phyloP scores from a whole-genome alignment of 2,113 vertebrate genomes.

The Ascaphus truei region DNA sequence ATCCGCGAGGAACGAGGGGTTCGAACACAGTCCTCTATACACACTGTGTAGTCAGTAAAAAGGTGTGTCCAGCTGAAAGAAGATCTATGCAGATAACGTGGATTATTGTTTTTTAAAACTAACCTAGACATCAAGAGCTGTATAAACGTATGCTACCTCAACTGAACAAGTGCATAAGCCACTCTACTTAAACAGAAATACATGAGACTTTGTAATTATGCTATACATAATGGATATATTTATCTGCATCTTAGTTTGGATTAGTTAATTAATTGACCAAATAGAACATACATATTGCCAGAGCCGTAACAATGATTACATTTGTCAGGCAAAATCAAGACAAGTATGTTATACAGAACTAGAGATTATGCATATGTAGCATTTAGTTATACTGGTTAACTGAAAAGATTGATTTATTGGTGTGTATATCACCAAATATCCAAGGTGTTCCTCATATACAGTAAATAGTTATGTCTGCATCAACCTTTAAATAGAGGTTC shows the following conservation, averaged over 20 bases:
- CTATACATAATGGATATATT: too few relatives aligned
- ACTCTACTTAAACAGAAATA: too few relatives aligned
- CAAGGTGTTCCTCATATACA: not conserved
- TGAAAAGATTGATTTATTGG: not conserved
- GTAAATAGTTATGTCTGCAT: too few relatives aligned
- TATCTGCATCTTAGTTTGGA: too few relatives aligned
- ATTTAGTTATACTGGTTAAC: not conserved
- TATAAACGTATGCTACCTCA: not conserved
- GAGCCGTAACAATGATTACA: not conserved
- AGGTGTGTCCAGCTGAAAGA: conserved; percentile 51
- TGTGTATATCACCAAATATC: not conserved
- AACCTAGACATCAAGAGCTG: too few relatives aligned
- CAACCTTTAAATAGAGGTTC: too few relatives aligned
- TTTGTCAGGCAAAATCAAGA: not conserved
- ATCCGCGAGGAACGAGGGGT: conserved; percentile 76
- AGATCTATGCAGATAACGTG: not conserved
- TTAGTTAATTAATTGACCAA: not conserved
- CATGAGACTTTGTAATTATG: too few relatives aligned
- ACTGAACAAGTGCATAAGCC: not conserved
- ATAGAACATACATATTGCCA: not conserved
- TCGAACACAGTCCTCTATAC: conserved; percentile 63
- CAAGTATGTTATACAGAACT: too few relatives aligned
- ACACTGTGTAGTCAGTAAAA: conserved; percentile 64
- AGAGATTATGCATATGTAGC: too few relatives aligned
- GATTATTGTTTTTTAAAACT: not conserved